These are phyloP conservation scores for Argyrosomus japonicus DNA, from an alignment of 2,113 vertebrate genomes.

Conservation along the genomic window DNA sequence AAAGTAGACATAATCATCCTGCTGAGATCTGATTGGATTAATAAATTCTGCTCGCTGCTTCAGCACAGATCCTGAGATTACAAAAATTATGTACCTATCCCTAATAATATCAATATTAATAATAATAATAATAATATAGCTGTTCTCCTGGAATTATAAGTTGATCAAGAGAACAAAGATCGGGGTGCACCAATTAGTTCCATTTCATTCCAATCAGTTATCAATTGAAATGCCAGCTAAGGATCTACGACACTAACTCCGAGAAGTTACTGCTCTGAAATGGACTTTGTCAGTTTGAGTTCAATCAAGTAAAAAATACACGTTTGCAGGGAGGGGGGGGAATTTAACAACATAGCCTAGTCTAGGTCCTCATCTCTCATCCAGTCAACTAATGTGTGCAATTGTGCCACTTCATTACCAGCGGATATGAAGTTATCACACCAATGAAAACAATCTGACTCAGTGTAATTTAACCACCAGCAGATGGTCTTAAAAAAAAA, in stretches of 20 bases:
- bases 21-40: constrained; percentile 77
- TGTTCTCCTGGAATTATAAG: constrained; percentile 42
- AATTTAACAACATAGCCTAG: constrained; percentile 52
- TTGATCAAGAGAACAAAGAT: constrained; percentile 55
- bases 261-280: constrained; percentile 44
- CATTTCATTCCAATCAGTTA: constrained; percentile 61
- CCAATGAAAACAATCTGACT: constrained; percentile 76
- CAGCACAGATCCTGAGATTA: constrained; percentile 80
- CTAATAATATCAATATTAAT: constrained; percentile 40
- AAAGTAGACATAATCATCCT: constrained; percentile 62
- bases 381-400: constrained; percentile 79
- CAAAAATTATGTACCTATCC: constrained; percentile 67
- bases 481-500: constrained; percentile 51
- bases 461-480: constrained; percentile 72
- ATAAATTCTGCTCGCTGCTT: constrained; percentile 71
- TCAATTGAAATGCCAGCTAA: constrained; percentile 50
- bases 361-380: constrained; percentile 78
- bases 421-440: constrained; percentile 70
- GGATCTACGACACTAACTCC: constrained; percentile 25
- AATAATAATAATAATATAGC: constrained; percentile 54
- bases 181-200: constrained; percentile 51
- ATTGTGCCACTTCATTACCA: constrained; percentile 78
- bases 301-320: constrained; percentile 38
- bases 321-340: constrained; percentile 40
- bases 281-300: constrained; percentile 42